phyloP scores from a whole-genome alignment of 2,113 vertebrate species.

The Micronisus gabar region DNA sequence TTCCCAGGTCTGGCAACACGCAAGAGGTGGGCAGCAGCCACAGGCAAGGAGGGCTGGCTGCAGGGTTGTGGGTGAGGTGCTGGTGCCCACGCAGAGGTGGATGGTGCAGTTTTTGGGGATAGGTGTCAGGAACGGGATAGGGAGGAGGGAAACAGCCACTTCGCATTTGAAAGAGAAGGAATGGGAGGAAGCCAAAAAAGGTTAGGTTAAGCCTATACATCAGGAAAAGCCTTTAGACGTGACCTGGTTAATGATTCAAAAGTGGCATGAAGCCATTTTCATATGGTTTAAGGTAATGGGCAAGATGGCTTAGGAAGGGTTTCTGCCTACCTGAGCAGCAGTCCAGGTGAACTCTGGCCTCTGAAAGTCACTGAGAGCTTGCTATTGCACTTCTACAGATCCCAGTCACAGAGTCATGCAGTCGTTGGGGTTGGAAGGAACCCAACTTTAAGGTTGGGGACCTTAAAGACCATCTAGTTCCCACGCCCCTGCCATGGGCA shows the following conservation, averaged over 20 bases:
- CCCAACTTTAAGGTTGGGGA: too few relatives aligned
- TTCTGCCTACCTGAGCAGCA: not conserved
- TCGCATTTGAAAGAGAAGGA: not conserved
- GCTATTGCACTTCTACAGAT: not conserved
- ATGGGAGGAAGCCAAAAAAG: not conserved
- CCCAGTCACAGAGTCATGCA: too few relatives aligned
- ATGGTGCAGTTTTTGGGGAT: rapidly evolving
- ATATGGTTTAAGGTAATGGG: rapidly evolving
- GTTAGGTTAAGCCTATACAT: not conserved
- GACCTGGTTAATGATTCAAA: not conserved
- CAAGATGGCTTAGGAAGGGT: not conserved
- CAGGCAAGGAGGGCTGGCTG: not conserved
- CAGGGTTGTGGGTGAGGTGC: not conserved
- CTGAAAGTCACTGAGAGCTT: not conserved
- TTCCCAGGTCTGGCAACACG: rapidly evolving
- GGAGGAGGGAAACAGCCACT: not conserved
- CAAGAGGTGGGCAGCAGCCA: not conserved
- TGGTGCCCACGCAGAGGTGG: not conserved
- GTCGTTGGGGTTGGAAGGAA: too few relatives aligned
- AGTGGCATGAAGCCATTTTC: not conserved
- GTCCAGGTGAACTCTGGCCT: not conserved
- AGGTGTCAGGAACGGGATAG: rapidly evolving
- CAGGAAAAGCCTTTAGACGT: not conserved
- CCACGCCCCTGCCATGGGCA: too few relatives aligned
- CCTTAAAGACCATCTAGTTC: too few relatives aligned